A percentile compares a stretch with the other conserved stretches of the same genome.
Conservation (phyloP, 2,113 vertebrate genomes). For the Brienomyrus brachyistius region DNA sequence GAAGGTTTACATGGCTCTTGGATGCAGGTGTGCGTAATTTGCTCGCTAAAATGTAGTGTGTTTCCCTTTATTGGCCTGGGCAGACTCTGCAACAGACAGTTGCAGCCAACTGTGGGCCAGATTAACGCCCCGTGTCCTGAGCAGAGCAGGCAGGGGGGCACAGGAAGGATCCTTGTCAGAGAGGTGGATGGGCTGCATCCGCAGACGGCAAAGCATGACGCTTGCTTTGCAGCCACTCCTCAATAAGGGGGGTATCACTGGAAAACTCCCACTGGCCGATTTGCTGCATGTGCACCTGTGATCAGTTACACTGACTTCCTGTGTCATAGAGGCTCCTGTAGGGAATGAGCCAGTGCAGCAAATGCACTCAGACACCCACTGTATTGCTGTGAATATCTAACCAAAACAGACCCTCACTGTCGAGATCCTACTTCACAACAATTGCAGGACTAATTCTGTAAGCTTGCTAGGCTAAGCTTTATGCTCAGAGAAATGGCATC, state of each 20-base stretch:
- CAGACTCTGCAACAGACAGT: constrained; percentile 13
- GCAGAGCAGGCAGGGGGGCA: constrained; percentile 9
- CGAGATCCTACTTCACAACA: neutral
- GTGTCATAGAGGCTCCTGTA: neutral
- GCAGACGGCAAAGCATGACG: constrained; percentile 27
- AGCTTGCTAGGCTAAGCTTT: neutral
- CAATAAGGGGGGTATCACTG: neutral
- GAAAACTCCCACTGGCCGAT: neutral
- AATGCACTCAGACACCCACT: neutral
- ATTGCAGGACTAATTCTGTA: neutral
- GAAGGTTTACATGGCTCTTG: neutral
- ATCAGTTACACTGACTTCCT: neutral
- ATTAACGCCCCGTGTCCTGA: constrained; percentile 35
- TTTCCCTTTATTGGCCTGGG: neutral
- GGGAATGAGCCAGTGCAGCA: neutral
- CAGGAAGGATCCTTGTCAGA: constrained; percentile 42
- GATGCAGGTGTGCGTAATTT: neutral
- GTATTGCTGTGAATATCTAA: neutral
- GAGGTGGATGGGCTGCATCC: constrained; percentile 33
- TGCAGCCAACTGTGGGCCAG: constrained; percentile 25
- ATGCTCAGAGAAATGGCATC: neutral
- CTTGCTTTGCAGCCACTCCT: neutral
- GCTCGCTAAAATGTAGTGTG: neutral
- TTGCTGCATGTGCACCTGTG: neutral
- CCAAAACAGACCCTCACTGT: neutral